Base-by-base conservation (phyloP, 1,140 invertebrate genomes). In the Psix sp. region DNA sequence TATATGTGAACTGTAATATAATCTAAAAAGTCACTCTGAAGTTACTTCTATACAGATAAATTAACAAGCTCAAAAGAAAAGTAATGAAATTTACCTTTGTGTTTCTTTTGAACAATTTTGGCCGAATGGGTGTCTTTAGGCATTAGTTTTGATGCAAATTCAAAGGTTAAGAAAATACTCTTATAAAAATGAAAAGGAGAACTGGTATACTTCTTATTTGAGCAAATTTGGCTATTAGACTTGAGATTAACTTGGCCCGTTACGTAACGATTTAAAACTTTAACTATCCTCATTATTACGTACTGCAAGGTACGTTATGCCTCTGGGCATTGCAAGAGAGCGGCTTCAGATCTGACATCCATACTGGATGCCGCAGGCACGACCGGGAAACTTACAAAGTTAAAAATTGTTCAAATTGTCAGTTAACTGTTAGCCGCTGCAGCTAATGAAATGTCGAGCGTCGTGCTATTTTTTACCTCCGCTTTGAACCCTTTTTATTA, bases 331-430 rank as follows among this genome's bases (percentile, higher is more conserved):
- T 76, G 68, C n/a, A n/a, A 57, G 62, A 76, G 59, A 74, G 51
- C 57, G 63, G 71, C 63, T 76, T 38, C 46, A 62, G 45, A 75
- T 56, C 65, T 70, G 73, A 75, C 59, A 70, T 75, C 73, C 56
- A 57, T 66, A 67, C 49, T 67, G 42, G 11, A 42, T 60, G 73
- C 73, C 62, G 60, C 66, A 82, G 75, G 54, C 74, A 59, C 60
- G 67, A 35, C 57, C 38, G 7, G 7, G n/a, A 10, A 79, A 81
- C 68, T 81, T 82, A 76, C 75, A 52, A 83, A 85, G 77, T 86
- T 86, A 86, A 85, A 85, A 86, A 86, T 85, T 86, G 83, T 82
- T 85, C 80, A 84, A 86, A 85, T 85, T 84, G 83, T 86, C 82
- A 82, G 80, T 83, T 86, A 84, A 86, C 82, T 81, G 80, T 81